These are phyloP conservation scores for Ophiothrix spiculata DNA, from an alignment of 35 echinoderm and acorn worm genomes.

Conservation along the genomic window DNA sequence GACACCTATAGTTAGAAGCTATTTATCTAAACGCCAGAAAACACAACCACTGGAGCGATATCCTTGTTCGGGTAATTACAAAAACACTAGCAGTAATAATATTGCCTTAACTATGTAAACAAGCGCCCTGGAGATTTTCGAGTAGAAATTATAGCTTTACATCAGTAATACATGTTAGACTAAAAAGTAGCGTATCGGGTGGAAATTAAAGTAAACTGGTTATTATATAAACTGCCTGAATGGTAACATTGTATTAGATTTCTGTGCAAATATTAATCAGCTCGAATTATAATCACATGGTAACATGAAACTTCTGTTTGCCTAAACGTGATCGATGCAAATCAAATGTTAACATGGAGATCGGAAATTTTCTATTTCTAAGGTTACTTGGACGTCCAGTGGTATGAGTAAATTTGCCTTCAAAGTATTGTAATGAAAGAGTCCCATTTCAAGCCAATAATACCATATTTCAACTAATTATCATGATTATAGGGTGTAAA, in stretches of 20 bases:
- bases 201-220: not conserved
- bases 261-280: not conserved
- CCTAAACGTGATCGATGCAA: not conserved
- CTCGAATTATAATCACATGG: not conserved
- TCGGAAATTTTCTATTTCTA: too few relatives aligned
- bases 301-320: not conserved
- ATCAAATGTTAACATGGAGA: too few relatives aligned
- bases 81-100: slow-evolving; percentile 1
- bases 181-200: not conserved
- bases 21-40: slow-evolving; percentile 8
- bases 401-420: too few relatives aligned
- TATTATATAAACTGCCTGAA: not conserved
- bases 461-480: too few relatives aligned
- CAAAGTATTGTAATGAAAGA: too few relatives aligned
- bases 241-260: not conserved
- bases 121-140: not conserved
- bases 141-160: not conserved
- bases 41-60: slow-evolving; percentile 6
- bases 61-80: not conserved
- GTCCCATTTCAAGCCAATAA: too few relatives aligned
- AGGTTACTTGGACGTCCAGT: too few relatives aligned
- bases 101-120: slow-evolving; percentile 9
- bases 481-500: too few relatives aligned
- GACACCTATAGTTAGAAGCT: slow-evolving; percentile 1
- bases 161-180: not conserved